These are phyloP conservation scores for Clarias pachynema DNA, from an alignment of 2,797 vertebrate species.

Conservation along the genomic window DNA sequence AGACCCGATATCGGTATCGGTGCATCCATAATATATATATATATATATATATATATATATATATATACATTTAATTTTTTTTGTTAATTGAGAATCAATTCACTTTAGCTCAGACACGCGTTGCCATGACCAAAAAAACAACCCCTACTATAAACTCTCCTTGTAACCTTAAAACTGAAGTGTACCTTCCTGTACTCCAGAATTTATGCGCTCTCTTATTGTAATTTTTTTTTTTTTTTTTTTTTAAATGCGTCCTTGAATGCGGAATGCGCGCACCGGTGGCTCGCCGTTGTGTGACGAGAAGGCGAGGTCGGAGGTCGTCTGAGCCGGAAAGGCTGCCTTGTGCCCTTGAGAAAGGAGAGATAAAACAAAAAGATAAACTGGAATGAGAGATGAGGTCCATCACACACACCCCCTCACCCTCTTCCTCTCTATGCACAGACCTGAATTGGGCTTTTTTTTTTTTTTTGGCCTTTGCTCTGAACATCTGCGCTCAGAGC, in stretches of 20 bases:
- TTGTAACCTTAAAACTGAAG: too few species aligned
- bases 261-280: background rate
- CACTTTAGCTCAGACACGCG: too few species aligned
- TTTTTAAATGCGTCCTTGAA: background rate
- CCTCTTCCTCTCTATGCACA: constrained; percentile 47
- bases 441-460: background rate
- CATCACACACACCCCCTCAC: constrained; percentile 60
- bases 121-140: too few species aligned
- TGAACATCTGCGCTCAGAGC: background rate
- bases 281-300: constrained; percentile 4
- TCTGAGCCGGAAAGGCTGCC: constrained; percentile 48
- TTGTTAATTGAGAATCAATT: too few species aligned
- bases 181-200: background rate
- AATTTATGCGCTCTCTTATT: background rate
- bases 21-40: too few species aligned
- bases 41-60: too few species aligned
- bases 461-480: background rate
- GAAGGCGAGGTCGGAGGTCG: constrained; percentile 42
- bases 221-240: background rate
- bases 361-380: constrained; percentile 61
- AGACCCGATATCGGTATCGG: too few species aligned
- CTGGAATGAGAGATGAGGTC: constrained; percentile 67
- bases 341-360: constrained; percentile 71
- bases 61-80: too few species aligned
- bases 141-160: too few species aligned